phyloP scores from a whole-genome alignment of 2,797 vertebrate genomes.

The Cephalopachus bancanus region DNA sequence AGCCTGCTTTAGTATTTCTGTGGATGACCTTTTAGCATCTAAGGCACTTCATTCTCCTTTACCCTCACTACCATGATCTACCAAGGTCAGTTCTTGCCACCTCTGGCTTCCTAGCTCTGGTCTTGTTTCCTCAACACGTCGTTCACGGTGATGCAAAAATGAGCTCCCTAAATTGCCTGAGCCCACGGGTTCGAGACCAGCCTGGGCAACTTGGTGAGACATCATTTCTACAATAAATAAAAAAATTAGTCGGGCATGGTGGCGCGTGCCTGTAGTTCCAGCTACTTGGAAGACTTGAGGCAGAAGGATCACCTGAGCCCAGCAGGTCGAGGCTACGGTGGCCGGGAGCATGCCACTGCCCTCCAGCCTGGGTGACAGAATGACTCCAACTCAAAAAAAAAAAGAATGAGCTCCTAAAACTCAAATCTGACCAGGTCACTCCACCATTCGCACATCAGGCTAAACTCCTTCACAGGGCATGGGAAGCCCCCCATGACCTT shows the following conservation, averaged over 20 bases:
- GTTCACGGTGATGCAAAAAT: neutral
- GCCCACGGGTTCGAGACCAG: too few species aligned
- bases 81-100: neutral
- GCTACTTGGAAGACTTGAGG: too few species aligned
- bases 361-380: too few species aligned
- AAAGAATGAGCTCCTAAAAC: neutral
- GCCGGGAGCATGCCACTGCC: too few species aligned
- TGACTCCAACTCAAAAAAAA: too few species aligned
- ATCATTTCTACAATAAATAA: too few species aligned
- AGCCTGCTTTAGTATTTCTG: neutral
- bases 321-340: too few species aligned
- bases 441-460: neutral
- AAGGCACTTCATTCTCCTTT: neutral
- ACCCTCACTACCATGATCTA: neutral
- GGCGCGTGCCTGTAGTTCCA: too few species aligned
- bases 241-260: too few species aligned
- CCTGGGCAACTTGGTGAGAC: too few species aligned
- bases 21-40: neutral
- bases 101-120: neutral
- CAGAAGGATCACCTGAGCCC: too few species aligned
- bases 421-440: neutral
- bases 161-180: neutral
- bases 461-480: neutral
- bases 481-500: neutral
- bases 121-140: slow-evolving; percentile 1